These are phyloP conservation scores for Glaucomys volans DNA, from an alignment of 2,113 vertebrate species.

Conservation along the genomic window DNA sequence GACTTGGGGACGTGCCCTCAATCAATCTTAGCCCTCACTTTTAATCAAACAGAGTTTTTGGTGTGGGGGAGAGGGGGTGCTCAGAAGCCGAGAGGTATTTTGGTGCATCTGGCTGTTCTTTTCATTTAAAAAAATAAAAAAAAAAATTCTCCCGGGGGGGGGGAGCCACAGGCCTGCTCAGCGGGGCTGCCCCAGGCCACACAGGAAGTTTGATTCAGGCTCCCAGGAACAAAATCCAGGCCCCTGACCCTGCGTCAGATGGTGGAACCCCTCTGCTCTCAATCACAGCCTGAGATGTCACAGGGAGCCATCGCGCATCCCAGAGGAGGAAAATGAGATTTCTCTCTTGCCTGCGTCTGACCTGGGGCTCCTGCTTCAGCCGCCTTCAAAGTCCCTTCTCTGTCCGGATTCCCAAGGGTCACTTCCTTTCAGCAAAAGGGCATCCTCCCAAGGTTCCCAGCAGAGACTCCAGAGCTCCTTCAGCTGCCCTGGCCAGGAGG, in stretches of 20 bases:
- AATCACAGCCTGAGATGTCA: constrained; percentile 9
- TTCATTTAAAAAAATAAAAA: constrained; percentile 15
- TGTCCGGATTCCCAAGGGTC: neutral
- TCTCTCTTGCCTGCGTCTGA: neutral
- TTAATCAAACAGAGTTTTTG: constrained; percentile 10
- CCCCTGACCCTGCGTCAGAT: neutral
- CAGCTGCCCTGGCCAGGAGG: neutral
- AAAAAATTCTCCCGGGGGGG: neutral
- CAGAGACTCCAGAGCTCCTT: neutral
- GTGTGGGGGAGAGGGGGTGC: too few species aligned
- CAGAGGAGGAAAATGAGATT: neutral
- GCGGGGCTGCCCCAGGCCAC: constrained; percentile 5
- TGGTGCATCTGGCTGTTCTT: constrained; percentile 35
- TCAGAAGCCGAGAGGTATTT: neutral
- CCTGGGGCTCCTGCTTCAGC: neutral
- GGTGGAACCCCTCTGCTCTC: neutral
- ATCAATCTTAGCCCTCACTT: neutral
- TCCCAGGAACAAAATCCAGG: constrained; percentile 27
- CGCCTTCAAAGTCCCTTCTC: neutral
- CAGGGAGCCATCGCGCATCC: accelerated
- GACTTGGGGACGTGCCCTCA: neutral
- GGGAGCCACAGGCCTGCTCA: neutral
- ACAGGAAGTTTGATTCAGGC: neutral
- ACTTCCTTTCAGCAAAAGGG: neutral
- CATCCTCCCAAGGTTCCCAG: neutral